These are phyloP conservation scores for Cydia strobilella DNA, from an alignment of 1,140 invertebrate genomes.

Conservation along the genomic window DNA sequence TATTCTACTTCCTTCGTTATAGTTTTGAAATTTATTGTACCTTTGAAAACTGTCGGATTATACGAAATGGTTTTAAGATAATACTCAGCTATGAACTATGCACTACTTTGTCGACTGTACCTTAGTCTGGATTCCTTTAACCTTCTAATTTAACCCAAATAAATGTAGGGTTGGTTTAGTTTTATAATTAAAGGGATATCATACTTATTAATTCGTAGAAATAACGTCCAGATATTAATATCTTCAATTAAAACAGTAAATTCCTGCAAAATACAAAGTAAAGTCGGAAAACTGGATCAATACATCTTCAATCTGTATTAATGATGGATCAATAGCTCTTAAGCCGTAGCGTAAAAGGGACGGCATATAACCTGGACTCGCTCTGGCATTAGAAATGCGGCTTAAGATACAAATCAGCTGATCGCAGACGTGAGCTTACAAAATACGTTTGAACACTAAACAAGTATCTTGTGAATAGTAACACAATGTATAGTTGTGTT, in stretches of 20 bases:
- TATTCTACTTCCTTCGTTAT: too few species aligned
- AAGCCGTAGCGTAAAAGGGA: neutral
- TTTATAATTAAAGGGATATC: too few species aligned
- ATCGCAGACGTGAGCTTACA: neutral
- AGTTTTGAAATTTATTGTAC: too few species aligned
- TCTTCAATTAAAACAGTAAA: neutral
- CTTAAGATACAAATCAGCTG: slow-evolving; percentile 26
- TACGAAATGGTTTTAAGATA: too few species aligned
- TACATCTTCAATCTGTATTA: too few species aligned
- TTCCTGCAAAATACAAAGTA: neutral
- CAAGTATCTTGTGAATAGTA: neutral
- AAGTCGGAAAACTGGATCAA: slow-evolving; percentile 5
- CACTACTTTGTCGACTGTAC: too few species aligned
- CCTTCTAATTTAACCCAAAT: too few species aligned
- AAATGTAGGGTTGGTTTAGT: too few species aligned
- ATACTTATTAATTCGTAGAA: neutral
- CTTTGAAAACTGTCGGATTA: too few species aligned
- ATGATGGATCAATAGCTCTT: too few species aligned
- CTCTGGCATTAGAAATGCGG: neutral
- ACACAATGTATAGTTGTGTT: neutral
- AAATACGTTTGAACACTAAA: neutral
- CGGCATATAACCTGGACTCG: neutral
- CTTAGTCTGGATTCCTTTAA: too few species aligned
- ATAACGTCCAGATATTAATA: neutral
- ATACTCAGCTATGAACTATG: too few species aligned